A percentile compares a stretch with the other conserved stretches of the same genome.
Evolutionary conservation across 2,113 vertebrate species (phyloP).

Genomic region (Mixornis gularis): DNA sequence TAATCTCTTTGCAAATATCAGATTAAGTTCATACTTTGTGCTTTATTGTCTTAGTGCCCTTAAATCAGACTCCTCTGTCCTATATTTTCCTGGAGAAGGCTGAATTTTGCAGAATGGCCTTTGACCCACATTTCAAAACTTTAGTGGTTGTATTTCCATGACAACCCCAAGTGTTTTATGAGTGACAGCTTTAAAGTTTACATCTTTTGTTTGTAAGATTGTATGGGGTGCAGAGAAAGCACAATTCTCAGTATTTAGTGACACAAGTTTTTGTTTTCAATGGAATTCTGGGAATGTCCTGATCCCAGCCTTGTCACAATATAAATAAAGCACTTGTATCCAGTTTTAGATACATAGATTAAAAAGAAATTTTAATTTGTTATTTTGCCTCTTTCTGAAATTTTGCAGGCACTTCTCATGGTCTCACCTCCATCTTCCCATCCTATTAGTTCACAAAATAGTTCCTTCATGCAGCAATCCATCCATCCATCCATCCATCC

Average conservation of each 20-base stretch:
- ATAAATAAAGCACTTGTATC: background rate
- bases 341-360: background rate
- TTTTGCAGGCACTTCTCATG: background rate
- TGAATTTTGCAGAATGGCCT: background rate
- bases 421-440: background rate
- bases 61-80: background rate
- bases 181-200: background rate
- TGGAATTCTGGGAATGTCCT: background rate
- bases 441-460: background rate
- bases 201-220: background rate
- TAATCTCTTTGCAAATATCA: background rate
- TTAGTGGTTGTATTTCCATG: background rate
- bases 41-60: background rate
- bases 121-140: background rate
- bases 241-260: background rate
- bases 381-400: background rate
- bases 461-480: background rate
- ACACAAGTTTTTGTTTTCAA: background rate
- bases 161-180: background rate
- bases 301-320: background rate
- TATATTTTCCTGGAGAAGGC: background rate
- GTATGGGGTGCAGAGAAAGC: background rate
- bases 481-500: background rate
- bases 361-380: background rate
- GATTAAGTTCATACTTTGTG: background rate